Evolutionary conservation across 2,797 vertebrate species (phyloP).

Genomic region (Triplophysa yarkandensis): DNA sequence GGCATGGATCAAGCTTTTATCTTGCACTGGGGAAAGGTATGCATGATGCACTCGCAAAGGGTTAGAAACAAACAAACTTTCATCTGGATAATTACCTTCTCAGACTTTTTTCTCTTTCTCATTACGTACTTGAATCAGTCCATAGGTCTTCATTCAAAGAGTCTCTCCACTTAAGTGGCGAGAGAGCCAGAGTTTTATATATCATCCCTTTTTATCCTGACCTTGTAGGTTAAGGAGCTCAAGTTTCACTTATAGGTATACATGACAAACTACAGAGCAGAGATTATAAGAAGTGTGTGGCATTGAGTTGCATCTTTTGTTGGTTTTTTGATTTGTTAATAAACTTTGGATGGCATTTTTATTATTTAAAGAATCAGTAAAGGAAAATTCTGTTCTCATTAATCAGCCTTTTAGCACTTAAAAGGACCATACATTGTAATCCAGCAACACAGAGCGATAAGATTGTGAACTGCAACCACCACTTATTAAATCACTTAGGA

Average conservation of each 20-base stretch:
- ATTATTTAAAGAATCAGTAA: too few species aligned
- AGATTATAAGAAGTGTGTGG: not conserved
- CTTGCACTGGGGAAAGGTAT: not conserved
- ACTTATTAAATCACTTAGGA: too few species aligned
- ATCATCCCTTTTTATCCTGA: slow-evolving; percentile 36
- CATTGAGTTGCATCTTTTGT: not conserved
- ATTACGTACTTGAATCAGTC: slow-evolving; percentile 9
- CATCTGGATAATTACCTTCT: not conserved
- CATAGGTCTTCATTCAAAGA: not conserved
- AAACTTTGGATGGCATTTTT: not conserved
- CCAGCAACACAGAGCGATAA: too few species aligned
- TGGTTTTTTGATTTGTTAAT: not conserved
- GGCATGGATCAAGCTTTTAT: slow-evolving; percentile 8
- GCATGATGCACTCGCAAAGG: not conserved
- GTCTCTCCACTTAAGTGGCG: slow-evolving; percentile 16
- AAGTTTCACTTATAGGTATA: slow-evolving; percentile 31
- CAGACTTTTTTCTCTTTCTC: not conserved
- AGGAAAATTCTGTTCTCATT: too few species aligned
- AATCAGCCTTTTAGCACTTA: too few species aligned
- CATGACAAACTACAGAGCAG: not conserved
- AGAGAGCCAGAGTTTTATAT: slow-evolving; percentile 23
- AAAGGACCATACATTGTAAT: too few species aligned
- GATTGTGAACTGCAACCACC: too few species aligned
- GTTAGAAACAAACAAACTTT: slow-evolving; percentile 8
- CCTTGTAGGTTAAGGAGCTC: slow-evolving; percentile 31